Evolutionary conservation across 2,888 invertebrate genomes (phyloP).

Genomic region (Strigamia maritima): DNA sequence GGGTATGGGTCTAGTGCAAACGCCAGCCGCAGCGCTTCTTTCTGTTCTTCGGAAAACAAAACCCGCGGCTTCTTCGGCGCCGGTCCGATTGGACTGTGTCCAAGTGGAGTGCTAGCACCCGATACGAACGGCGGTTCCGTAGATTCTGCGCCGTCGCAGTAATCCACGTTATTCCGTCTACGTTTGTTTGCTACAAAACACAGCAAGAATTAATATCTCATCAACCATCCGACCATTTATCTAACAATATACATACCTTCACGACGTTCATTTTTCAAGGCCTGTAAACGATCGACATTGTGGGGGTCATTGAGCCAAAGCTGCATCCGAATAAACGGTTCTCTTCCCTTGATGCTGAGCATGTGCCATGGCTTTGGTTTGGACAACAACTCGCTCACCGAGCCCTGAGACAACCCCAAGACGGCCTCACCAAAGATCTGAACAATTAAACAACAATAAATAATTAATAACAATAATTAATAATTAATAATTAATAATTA

Average conservation of each 20-base stretch:
- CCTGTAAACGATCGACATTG: conserved; percentile 88
- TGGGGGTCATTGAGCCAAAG: conserved; percentile 93
- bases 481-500: not conserved
- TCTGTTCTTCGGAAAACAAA: conserved; percentile 96
- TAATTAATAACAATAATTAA: no score
- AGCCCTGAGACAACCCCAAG: conserved; percentile 90
- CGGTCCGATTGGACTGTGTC: conserved; percentile 61
- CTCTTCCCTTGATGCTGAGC: conserved; percentile 95
- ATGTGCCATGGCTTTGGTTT: conserved; percentile 99
- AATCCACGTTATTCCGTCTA: conserved; percentile 56
- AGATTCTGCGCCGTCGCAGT: conserved; percentile 54
- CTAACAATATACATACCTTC: conserved; percentile 58
- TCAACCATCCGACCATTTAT: not conserved
- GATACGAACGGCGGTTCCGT: conserved; percentile 54
- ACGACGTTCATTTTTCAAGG: conserved; percentile 78
- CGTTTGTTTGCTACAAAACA: conserved; percentile 70
- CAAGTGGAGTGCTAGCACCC: conserved; percentile 48
- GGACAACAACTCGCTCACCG: conserved; percentile 92
- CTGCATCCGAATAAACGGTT: conserved; percentile 95
- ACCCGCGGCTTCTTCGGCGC: conserved; percentile 86
- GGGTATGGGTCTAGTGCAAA: conserved; percentile 97
- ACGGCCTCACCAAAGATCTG: conserved; percentile 96
- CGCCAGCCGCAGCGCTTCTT: conserved; percentile 88
- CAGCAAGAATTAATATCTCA: not conserved
- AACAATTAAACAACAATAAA: conserved; percentile 46